A percentile compares a stretch with the other conserved stretches of the same genome.
Conservation (phyloP, 1,140 invertebrate genomes). For the Diachasma alloeum region DNA sequence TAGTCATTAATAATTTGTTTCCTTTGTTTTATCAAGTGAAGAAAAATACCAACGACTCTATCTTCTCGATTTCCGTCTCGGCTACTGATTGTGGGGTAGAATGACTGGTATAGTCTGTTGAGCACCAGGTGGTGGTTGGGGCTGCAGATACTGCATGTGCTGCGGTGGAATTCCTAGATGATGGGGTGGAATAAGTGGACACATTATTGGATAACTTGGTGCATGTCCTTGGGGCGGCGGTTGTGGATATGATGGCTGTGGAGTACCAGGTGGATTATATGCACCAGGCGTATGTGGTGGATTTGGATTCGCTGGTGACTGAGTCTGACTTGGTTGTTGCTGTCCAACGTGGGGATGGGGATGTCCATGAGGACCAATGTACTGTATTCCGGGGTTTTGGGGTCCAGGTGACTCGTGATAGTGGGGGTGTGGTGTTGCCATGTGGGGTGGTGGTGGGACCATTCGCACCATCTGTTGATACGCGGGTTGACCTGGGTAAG, state of each 20-base stretch:
- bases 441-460: slow-evolving; percentile 63
- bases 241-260: slow-evolving; percentile 64
- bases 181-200: slow-evolving; percentile 68
- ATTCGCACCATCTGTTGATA: slow-evolving; percentile 65
- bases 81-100: slow-evolving; percentile 65
- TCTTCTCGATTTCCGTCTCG: slow-evolving; percentile 40
- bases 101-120: slow-evolving; percentile 66
- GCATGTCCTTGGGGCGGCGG: slow-evolving; percentile 65
- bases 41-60: slow-evolving; percentile 46
- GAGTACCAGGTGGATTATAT: slow-evolving; percentile 68
- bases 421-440: slow-evolving; percentile 70
- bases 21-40: background rate
- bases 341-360: slow-evolving; percentile 60
- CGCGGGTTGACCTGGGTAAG: slow-evolving; percentile 67
- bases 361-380: slow-evolving; percentile 68
- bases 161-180: slow-evolving; percentile 66
- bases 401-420: slow-evolving; percentile 68
- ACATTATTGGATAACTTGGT: slow-evolving; percentile 69
- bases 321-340: slow-evolving; percentile 71
- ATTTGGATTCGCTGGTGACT: slow-evolving; percentile 71
- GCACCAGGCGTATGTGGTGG: slow-evolving; percentile 68
- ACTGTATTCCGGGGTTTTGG: slow-evolving; percentile 67
- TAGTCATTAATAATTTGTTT: slow-evolving; percentile 11
- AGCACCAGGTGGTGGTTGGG: slow-evolving; percentile 65
- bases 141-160: slow-evolving; percentile 65